Evolutionary conservation across 2,888 invertebrate species (phyloP).

Genomic region (Tetheella fluctuosa): DNA sequence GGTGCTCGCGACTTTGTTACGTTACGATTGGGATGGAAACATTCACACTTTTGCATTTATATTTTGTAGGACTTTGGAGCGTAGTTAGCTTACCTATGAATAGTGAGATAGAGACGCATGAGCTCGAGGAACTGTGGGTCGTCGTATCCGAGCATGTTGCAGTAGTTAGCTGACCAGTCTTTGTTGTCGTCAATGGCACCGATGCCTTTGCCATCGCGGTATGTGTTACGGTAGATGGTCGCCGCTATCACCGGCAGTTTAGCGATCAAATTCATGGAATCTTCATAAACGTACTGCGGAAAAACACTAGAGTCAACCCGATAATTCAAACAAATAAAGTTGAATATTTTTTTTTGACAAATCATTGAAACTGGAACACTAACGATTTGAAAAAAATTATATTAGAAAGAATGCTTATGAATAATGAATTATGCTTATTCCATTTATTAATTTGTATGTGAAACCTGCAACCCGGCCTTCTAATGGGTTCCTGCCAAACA

Average conservation of each 20-base stretch:
- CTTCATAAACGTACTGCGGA: conserved; percentile 90
- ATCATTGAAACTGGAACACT: too few species aligned
- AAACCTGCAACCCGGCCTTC: too few species aligned
- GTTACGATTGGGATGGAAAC: not conserved
- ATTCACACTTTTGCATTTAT: not conserved
- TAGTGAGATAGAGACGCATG: conserved; percentile 96
- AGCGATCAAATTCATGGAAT: conserved; percentile 97
- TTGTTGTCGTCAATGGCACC: conserved; percentile 94
- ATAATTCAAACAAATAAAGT: not conserved
- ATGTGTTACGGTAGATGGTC: conserved; percentile 96
- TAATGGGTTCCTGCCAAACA: too few species aligned
- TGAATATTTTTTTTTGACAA: not conserved
- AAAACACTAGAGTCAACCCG: conserved; percentile 11
- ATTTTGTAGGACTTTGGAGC: not conserved
- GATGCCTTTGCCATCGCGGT: conserved; percentile 92
- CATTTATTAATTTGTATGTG: too few species aligned
- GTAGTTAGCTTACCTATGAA: conserved; percentile 87
- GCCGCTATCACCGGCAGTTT: conserved; percentile 97
- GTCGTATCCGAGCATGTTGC: conserved; percentile 95
- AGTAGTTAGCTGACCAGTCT: conserved; percentile 97
- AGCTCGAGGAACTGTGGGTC: conserved; percentile 93
- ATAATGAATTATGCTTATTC: too few species aligned
- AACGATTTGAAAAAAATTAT: too few species aligned
- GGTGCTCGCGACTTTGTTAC: not conserved
- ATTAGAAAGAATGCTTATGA: too few species aligned